Evolutionary conservation across 2,113 vertebrate species (phyloP).

Genomic region (Hipposideros armiger): DNA sequence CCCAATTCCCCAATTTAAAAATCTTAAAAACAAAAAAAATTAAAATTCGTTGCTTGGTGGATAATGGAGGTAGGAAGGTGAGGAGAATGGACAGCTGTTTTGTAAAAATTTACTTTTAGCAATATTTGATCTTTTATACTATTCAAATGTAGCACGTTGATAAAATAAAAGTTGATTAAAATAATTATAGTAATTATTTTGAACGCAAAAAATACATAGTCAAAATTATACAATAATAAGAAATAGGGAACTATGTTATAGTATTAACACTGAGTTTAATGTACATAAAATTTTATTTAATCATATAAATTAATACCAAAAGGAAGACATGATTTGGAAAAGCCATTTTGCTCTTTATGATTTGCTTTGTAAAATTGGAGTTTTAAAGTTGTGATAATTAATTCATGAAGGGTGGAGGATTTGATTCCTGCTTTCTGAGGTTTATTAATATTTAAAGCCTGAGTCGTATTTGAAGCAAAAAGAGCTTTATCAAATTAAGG

Average conservation of each 20-base stretch:
- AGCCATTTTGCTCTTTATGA: conserved; percentile 65
- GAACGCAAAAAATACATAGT: conserved; percentile 15
- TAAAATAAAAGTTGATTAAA: conserved; percentile 8
- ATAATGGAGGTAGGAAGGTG: neutral
- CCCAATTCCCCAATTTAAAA: too few relatives aligned
- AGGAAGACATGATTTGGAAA: conserved; percentile 60
- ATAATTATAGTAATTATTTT: neutral
- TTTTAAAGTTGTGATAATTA: conserved; percentile 78
- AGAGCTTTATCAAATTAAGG: conserved; percentile 78
- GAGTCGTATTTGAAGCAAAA: conserved; percentile 67
- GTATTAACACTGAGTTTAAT: conserved; percentile 39
- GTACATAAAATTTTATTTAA: conserved; percentile 59
- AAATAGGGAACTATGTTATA: conserved; percentile 32
- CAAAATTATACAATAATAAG: conserved; percentile 8
- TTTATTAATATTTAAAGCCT: conserved; percentile 79
- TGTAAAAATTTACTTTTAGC: conserved; percentile 8
- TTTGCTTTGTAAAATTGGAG: conserved; percentile 65
- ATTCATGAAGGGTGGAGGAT: conserved; percentile 75
- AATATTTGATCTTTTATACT: conserved; percentile 6
- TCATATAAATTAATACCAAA: conserved; percentile 56
- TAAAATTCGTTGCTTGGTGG: conserved; percentile 10
- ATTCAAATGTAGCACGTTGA: conserved; percentile 3
- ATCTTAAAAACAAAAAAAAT: neutral
- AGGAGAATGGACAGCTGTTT: neutral
- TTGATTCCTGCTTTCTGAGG: conserved; percentile 65